Conservation (phyloP, 2,888 invertebrate genomes). For the Fabriciana adippe region DNA sequence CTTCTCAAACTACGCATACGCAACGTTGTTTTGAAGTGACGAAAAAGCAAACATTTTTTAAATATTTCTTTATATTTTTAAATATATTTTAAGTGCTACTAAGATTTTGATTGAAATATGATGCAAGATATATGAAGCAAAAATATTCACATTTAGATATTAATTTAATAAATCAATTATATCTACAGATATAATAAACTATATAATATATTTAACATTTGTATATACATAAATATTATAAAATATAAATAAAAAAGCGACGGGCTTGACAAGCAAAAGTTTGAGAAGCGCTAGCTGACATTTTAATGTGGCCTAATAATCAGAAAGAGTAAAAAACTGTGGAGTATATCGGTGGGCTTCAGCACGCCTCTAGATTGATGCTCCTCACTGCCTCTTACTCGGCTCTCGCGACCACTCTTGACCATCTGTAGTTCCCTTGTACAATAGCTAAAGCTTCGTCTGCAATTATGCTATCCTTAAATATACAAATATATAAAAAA, state of each 20-base stretch:
- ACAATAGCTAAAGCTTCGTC: constrained; percentile 10
- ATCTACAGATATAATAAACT: background rate
- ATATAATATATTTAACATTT: background rate
- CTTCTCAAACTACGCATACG: constrained; percentile 53
- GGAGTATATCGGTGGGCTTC: constrained; percentile 75
- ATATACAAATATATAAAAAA: background rate
- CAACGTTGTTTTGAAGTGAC: too few relatives aligned
- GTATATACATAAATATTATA: background rate
- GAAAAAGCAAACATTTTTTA: too few relatives aligned
- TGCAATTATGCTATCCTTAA: background rate
- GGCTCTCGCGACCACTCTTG: constrained; percentile 54
- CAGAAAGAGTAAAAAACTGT: constrained; percentile 68
- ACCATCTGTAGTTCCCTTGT: constrained; percentile 44
- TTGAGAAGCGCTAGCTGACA: constrained; percentile 62
- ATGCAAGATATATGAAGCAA: too few relatives aligned
- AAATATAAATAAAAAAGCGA: background rate
- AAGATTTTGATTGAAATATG: too few relatives aligned
- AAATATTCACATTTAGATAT: too few relatives aligned
- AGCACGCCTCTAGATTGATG: constrained; percentile 76
- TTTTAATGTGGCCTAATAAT: constrained; percentile 81
- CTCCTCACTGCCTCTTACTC: constrained; percentile 44
- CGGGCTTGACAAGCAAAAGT: constrained; percentile 44
- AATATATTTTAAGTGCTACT: too few relatives aligned
- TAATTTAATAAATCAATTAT: too few relatives aligned
- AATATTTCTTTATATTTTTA: too few relatives aligned